Evolutionary conservation across 2,113 vertebrate species (phyloP), one percentile per base, ranked within the genome.

Genomic region (Scartelaos histophorus): DNA sequence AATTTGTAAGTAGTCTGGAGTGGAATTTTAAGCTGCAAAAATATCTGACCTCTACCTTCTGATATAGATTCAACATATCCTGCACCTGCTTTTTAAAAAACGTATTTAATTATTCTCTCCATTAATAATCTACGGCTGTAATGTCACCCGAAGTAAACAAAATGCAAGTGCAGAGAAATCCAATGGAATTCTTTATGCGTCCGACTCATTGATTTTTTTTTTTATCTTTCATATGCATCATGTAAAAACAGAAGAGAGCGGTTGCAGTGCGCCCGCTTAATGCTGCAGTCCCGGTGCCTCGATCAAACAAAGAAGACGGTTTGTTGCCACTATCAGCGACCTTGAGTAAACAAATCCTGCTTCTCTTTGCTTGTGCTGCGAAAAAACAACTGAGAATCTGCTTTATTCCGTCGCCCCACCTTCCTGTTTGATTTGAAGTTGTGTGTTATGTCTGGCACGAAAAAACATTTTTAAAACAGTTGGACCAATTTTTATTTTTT

Each of bases 121-220:
- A 64, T 64, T n/a, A 64, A 61, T 24, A 65, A 65, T 5, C 56
- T 67, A 68, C 64, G 71, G 13, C 54, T 69, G 46, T 11, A 0
- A 43, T 11, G 0, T 65, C 70, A 66, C 47, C 67, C 79, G 62
- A 82, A 82, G 86, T 71, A 46, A 85, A 71, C 47, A 64, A 43
- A 80, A 45, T 19, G 71, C 67, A 69, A 75, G 73, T 74, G 82
- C 77, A 60, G 82, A 81, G 4, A 56, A 57, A 62, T 70, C 64
- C 17, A 83, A 83, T 89, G 71, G 87, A 85, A 86, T 81, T 87
- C 76, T 74, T 76, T 77, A 74, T 68, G 66, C 57, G 49, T 67
- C 70, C 75, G 25, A 81, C 71, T 61, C 87, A 92, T 89, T 87
- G 91, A 91, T 90, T 92, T 82, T 86, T 90, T 92, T 82, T 86